Percentiles rank a stretch among this genome's conserved stretches.
Evolutionary conservation across 2,888 invertebrate genomes (phyloP).

Genomic region (Isoperla grammatica): DNA sequence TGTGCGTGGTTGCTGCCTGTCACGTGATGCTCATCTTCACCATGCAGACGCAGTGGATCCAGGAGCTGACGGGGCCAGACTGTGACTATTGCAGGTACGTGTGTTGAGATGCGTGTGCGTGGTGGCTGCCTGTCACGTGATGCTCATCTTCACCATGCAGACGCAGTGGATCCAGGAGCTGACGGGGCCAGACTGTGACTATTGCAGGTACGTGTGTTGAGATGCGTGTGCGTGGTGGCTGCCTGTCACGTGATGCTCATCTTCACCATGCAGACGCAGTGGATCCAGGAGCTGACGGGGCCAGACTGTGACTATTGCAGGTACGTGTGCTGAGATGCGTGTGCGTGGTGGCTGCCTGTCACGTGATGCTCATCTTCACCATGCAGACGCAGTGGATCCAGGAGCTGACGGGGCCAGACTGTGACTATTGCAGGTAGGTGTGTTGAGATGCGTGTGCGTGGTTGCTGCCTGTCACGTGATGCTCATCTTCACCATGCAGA

Average conservation of each 20-base stretch:
- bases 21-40: constrained; percentile 69
- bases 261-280: constrained; percentile 79
- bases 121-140: constrained; percentile 70
- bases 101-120: constrained; percentile 63
- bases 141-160: constrained; percentile 73
- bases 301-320: constrained; percentile 26
- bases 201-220: constrained; percentile 46
- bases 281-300: constrained; percentile 61
- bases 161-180: constrained; percentile 74
- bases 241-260: constrained; percentile 66
- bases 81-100: constrained; percentile 26
- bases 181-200: constrained; percentile 18
- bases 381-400: constrained; percentile 85
- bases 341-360: constrained; percentile 68
- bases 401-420: constrained; percentile 45
- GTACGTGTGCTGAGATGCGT: constrained; percentile 55
- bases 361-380: constrained; percentile 64
- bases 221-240: constrained; percentile 67
- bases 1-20: constrained; percentile 67
- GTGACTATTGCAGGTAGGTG: constrained; percentile 30
- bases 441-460: constrained; percentile 64
- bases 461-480: constrained; percentile 70
- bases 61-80: constrained; percentile 49
- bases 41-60: constrained; percentile 82
- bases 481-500: constrained; percentile 74